Evolutionary conservation across 2,113 vertebrate species (phyloP).

Genomic region (Agapornis roseicollis): DNA sequence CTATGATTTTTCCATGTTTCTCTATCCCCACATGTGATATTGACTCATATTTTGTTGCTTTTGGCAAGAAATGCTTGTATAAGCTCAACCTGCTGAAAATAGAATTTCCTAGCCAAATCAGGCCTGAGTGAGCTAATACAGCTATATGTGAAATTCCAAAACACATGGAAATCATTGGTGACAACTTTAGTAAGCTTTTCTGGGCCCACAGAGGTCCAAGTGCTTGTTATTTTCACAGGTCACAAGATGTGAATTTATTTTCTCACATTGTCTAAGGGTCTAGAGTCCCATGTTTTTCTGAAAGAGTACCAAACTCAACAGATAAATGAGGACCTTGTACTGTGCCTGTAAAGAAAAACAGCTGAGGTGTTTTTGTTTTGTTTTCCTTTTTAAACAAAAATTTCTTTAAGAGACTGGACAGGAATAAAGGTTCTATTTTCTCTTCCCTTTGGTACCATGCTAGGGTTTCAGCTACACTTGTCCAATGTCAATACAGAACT

Average conservation of each 20-base stretch:
- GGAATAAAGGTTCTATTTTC: constrained; percentile 48
- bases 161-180: not conserved
- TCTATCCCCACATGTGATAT: not conserved
- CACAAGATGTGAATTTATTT: not conserved
- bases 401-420: not conserved
- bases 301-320: not conserved
- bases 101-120: not conserved
- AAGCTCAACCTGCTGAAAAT: constrained; percentile 34
- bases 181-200: not conserved
- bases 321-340: not conserved
- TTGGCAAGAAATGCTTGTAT: constrained; percentile 4
- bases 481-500: constrained; percentile 43
- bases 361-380: not conserved
- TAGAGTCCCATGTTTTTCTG: not conserved
- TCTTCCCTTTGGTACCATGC: not conserved
- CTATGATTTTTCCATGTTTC: not conserved
- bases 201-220: not conserved
- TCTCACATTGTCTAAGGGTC: not conserved
- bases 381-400: not conserved
- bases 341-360: not conserved
- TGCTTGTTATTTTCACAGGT: not conserved
- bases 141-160: constrained; percentile 14
- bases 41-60: constrained; percentile 20
- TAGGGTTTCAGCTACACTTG: constrained; percentile 8
- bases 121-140: not conserved